phyloP scores from a whole-genome alignment of 2,888 invertebrate species.

The Micoletzkya japonica region DNA sequence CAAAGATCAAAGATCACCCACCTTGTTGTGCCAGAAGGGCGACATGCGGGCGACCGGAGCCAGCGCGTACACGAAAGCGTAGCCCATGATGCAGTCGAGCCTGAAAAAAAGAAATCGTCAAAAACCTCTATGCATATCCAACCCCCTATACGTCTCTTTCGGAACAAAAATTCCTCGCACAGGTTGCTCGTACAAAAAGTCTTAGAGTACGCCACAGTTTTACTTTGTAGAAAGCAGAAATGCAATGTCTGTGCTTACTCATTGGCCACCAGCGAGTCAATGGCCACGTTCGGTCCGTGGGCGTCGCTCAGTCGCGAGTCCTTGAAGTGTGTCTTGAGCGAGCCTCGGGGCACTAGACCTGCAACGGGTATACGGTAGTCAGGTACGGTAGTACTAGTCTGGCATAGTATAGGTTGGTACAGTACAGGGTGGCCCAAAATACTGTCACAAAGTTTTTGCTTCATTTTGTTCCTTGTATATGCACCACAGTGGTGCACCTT shows the following conservation, averaged over 20 bases:
- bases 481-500: too few relatives aligned
- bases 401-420: background rate
- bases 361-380: background rate
- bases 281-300: constrained; percentile 60
- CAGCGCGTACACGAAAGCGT: constrained; percentile 56
- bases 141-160: too few relatives aligned
- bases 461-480: too few relatives aligned
- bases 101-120: too few relatives aligned
- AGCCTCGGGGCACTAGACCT: constrained; percentile 44
- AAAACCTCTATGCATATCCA: too few relatives aligned
- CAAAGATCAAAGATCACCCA: background rate
- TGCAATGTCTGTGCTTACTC: constrained; percentile 5
- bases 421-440: background rate
- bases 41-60: constrained; percentile 62
- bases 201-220: background rate
- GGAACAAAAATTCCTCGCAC: too few relatives aligned
- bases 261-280: constrained; percentile 50
- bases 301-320: constrained; percentile 58
- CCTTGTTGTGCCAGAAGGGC: constrained; percentile 54
- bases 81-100: constrained; percentile 61
- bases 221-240: background rate
- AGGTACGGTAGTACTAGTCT: background rate
- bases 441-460: too few relatives aligned
- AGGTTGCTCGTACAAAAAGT: too few relatives aligned
- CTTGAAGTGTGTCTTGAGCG: constrained; percentile 45